Conservation (phyloP, 30 jellyfish, hydroid and myxozoan genomes). For the Haliclystus octoradiatus region DNA sequence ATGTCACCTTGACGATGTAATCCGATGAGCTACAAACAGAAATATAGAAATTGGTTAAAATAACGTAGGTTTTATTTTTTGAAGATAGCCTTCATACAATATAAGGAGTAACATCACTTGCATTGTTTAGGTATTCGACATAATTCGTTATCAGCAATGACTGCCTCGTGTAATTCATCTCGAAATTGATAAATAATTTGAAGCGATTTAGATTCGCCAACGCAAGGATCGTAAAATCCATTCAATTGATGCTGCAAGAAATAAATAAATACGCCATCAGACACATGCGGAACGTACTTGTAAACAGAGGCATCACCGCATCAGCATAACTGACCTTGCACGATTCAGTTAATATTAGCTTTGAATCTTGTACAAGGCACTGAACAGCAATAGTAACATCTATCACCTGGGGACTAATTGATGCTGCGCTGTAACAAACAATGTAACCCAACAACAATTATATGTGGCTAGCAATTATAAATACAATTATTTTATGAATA, state of each 20-base stretch:
- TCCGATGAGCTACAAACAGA: too few species aligned
- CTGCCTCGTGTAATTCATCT: constrained; percentile 75
- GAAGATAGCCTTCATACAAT: too few species aligned
- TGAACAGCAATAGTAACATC: constrained; percentile 83
- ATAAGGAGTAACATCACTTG: constrained; percentile 29
- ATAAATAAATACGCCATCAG: background rate
- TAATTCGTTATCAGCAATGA: constrained; percentile 46
- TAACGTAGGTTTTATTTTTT: too few species aligned
- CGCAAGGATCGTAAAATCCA: constrained; percentile 96
- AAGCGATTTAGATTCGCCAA: constrained; percentile 70
- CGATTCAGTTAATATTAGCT: constrained; percentile 66
- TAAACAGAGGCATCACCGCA: too few species aligned
- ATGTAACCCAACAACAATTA: too few species aligned
- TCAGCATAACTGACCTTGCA: constrained; percentile 48
- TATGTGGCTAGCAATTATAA: background rate
- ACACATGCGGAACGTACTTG: too few species aligned
- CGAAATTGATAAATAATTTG: constrained; percentile 78
- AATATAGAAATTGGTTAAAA: too few species aligned
- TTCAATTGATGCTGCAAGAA: constrained; percentile 53
- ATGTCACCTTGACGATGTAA: too few species aligned
- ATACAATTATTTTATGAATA: background rate
- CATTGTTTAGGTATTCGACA: constrained; percentile 80
- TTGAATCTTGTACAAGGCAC: constrained; percentile 81
- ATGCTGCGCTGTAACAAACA: constrained; percentile 16
- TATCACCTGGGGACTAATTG: constrained; percentile 24